Percentiles rank a stretch among this genome's conserved stretches.
These are phyloP conservation scores for Pyrochroa serraticornis DNA, from an alignment of 2,888 invertebrate species.

Conservation along the genomic window DNA sequence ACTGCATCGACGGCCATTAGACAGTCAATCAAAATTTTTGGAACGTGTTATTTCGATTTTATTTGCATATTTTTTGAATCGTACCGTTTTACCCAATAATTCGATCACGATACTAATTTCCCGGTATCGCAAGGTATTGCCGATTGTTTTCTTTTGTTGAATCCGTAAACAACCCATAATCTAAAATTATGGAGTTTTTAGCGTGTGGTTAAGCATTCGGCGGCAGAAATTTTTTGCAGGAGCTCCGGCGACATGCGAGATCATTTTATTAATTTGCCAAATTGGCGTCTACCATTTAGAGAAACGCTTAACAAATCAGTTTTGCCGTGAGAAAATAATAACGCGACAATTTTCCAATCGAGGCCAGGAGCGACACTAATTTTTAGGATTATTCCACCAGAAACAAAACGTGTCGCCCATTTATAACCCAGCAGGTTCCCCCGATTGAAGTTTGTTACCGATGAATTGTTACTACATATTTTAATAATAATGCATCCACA, in stretches of 20 bases:
- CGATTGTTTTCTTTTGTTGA: background rate
- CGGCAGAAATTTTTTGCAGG: too few relatives aligned
- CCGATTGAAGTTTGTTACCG: slow-evolving; percentile 14
- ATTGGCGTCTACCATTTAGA: too few relatives aligned
- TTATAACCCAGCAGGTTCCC: slow-evolving; percentile 14
- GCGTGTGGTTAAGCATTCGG: too few relatives aligned
- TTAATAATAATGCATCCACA: slow-evolving; percentile 12
- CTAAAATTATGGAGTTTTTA: too few relatives aligned
- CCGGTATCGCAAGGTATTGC: slow-evolving; percentile 8
- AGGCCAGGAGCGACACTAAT: too few relatives aligned
- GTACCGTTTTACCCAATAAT: slow-evolving; percentile 23
- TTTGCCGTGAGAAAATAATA: too few relatives aligned
- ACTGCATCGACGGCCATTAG: slow-evolving; percentile 18
- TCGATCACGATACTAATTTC: slow-evolving; percentile 24
- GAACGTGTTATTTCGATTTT: slow-evolving; percentile 27
- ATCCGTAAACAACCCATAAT: slow-evolving; percentile 10
- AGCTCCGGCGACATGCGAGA: too few relatives aligned
- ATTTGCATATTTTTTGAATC: slow-evolving; percentile 31
- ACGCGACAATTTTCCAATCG: too few relatives aligned
- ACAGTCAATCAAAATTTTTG: slow-evolving; percentile 29
- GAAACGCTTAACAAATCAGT: too few relatives aligned
- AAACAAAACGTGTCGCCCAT: slow-evolving; percentile 2
- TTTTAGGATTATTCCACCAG: too few relatives aligned
- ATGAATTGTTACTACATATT: slow-evolving; percentile 13
- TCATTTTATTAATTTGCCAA: too few relatives aligned